Evolutionary conservation across 1,140 invertebrate genomes (phyloP), one percentile per base, ranked within the genome.

Genomic region (Cryptotermes secundus): DNA sequence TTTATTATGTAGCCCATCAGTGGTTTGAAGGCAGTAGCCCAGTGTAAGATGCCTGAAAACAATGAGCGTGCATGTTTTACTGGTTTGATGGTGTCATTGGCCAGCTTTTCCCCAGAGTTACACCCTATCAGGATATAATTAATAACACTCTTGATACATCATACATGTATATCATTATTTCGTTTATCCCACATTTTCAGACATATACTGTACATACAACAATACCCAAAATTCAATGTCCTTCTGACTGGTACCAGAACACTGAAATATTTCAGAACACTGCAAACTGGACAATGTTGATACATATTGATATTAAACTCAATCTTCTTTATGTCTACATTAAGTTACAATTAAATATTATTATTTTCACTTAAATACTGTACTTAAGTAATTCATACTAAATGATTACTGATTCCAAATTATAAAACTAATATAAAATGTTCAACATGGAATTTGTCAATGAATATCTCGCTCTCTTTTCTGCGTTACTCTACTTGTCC

Each of bases 401-500:
- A 72, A 72, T 72, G 59, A n/a, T 72, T 72, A 72, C 59, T n/a
- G 26, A 72, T 72, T 72, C 59, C n/a, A 6, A 3, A 72, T 31
- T 31, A 2, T n/a, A 72, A 49, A 72, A 72, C n/a, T 31, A 72
- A 31, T n/a, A 72, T 16, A 72, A 9, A n/a, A 72, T 72, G 14
- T 31, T 72, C 59, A 72, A 72, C 6, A 72, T 72, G n/a, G 31
- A 72, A 72, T 72, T n/a, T 72, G 59, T 72, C 59, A 72, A 72
- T 31, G 7, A 31, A 26, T n/a, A 7, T 65, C 59, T 65, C n/a
- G 4, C 53, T 59, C 26, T 59, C 26, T 59, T 59, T 26, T 59
- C 19, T 59, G 19, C 14, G 26, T 72, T 72, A 31, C n/a, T 72
- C 4, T 72, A n/a, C 59, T 72, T 72, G 26, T 26, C 6, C 59